These are phyloP conservation scores for Cynopterus sphinx DNA, from an alignment of 2,797 vertebrate species.

Conservation along the genomic window DNA sequence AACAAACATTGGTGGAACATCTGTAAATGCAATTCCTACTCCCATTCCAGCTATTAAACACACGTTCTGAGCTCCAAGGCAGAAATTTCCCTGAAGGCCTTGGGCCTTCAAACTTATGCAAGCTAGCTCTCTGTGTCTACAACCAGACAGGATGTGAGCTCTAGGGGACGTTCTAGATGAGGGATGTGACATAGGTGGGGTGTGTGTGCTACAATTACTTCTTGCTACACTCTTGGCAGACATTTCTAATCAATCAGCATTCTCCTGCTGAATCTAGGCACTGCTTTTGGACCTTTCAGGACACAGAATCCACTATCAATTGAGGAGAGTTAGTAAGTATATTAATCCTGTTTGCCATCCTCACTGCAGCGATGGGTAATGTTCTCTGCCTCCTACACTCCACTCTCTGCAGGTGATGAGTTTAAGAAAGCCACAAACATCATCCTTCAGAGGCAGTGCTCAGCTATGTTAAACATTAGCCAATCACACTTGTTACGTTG, in stretches of 20 bases:
- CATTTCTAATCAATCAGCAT: neutral
- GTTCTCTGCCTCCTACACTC: neutral
- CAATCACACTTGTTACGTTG: neutral
- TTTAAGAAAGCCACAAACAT: neutral
- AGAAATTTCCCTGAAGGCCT: neutral
- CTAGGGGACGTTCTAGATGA: neutral
- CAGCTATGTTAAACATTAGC: neutral
- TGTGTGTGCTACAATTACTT: fast-evolving
- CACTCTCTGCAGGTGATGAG: neutral
- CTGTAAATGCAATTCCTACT: neutral
- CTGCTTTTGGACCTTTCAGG: neutral
- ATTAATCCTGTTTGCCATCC: neutral
- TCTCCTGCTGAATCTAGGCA: neutral
- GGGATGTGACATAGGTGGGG: neutral
- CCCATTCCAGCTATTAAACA: neutral
- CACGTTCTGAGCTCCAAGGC: neutral
- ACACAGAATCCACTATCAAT: neutral
- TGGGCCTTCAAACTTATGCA: neutral
- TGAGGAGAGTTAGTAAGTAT: neutral
- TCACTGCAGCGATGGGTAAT: neutral
- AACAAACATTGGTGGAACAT: neutral
- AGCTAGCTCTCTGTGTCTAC: neutral
- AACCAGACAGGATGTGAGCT: neutral
- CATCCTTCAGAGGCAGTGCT: neutral
- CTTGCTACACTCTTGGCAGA: neutral